Base-by-base conservation (phyloP, 2,888 invertebrate genomes). In the Lamproptera curius region DNA sequence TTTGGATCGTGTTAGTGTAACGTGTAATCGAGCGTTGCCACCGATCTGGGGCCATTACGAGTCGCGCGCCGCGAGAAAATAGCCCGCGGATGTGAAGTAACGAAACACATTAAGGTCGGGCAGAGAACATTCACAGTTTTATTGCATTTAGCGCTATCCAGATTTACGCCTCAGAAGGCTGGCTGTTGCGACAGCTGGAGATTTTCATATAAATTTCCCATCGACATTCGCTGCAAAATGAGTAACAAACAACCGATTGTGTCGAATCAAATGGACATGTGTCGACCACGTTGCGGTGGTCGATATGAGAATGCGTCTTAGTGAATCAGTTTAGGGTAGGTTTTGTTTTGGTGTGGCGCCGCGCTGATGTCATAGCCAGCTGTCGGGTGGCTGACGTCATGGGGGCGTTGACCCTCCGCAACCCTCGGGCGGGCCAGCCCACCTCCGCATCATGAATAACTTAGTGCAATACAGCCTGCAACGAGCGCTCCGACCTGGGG, bases 341-440 rank as follows among this genome's bases (percentile, higher is more conserved):
- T 59, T 72, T 75, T 69, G 66, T 71, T 70, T 72, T 67, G 11
- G 13, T n/a, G 63, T 67, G 69, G 70, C 69, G 68, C 68, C 47
- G 61, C 55, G 62, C 66, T 86, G 86, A 85, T 83, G 86, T 87
- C 85, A 67, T 58, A 66, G 73, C 75, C 85, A 85, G 86, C 86
- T 86, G 86, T 84, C 82, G 81, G 81, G 81, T 78, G 84, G 71
- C 62, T 85, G 84, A 85, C 85, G 84, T 86, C 84, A 85, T 68
- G 74, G 70, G 58, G 62, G 71, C 84, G 70, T 76, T 70, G 81
- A 82, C 80, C 84, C 73, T 57, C 61, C 67, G 55, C 76, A 72
- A 71, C 80, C 74, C 79, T 76, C 70, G 65, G 67, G 63, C 69
- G 33, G 34, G 49, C 16, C 65, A 68, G 70, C 73, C 76, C 71